Base-by-base conservation (phyloP, 1,140 invertebrate species). In the Copidosoma floridanum region DNA sequence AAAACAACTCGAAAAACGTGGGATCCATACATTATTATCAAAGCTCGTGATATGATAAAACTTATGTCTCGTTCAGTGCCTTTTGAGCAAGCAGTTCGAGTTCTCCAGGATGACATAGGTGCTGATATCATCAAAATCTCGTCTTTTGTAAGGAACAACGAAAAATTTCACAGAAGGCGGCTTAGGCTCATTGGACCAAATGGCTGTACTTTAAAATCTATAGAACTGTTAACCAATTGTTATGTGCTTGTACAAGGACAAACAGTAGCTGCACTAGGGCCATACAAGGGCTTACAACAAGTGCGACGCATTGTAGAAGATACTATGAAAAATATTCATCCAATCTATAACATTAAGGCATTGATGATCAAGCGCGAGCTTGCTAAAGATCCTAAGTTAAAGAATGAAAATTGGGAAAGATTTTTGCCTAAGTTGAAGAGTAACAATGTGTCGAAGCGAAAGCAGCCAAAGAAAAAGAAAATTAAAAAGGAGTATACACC, bases 271-370 rank as follows among this genome's bases (percentile, higher is more conserved):
- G 92, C 93, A 3, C 81, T 99, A 14, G 98, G 98, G 0, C 95
- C 97, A 21, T 93, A 97, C 72, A 94, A 91, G 82, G 97, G 97
- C 12, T 78, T 99, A 5, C 88, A 92, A 68, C 93, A 98, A 77
- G 94, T 96, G 0, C 81, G 95, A 63, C 87, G 91, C 71, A 93
- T 99, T 69, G 93, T 95, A 6, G 89, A 94, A 73, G 97, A 99
- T 69, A 97, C 94, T 2, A 98, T 99, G 95, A 95, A 95, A 71
- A 99, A 99, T 76, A 88, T 99, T 60, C 97, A 99, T 84, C 97
- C 97, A n/a, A 96, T 99, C 73, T 99, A 99, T 74, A 98, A 98
- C 71, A 97, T 99, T 0, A 99, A 99, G 81, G 89, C 92, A 16
- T 78, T 99, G 11, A 99, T 99, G 96, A 97, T 99, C 44, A 99